phyloP scores from a whole-genome alignment of 2,113 vertebrate genomes.

The Xenus cinereus region DNA sequence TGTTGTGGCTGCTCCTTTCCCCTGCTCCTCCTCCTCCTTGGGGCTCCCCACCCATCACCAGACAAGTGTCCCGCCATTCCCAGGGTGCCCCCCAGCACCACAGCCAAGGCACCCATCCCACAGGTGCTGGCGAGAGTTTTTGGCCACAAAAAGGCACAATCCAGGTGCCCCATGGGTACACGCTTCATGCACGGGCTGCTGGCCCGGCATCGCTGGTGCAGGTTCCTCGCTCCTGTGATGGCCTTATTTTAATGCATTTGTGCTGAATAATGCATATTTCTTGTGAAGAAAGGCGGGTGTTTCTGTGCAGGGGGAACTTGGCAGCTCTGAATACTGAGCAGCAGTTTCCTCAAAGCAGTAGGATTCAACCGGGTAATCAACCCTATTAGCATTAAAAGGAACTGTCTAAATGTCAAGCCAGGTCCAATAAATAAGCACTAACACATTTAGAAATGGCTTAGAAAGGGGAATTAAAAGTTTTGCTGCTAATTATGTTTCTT shows the following conservation, averaged over 20 bases:
- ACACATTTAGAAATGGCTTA: background rate
- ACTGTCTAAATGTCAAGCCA: background rate
- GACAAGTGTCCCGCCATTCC: rapidly evolving
- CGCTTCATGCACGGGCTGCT: rapidly evolving
- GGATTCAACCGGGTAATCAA: background rate
- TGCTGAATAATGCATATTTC: background rate
- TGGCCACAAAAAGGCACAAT: background rate
- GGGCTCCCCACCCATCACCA: background rate
- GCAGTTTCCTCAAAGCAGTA: background rate
- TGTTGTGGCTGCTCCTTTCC: background rate
- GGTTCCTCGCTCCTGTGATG: background rate
- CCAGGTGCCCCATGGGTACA: rapidly evolving
- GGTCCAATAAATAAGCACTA: slow-evolving; percentile 3
- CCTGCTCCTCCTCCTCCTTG: background rate
- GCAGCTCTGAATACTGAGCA: slow-evolving; percentile 21
- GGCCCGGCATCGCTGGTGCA: background rate
- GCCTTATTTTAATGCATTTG: background rate
- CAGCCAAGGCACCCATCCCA: background rate
- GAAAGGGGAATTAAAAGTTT: slow-evolving; percentile 44
- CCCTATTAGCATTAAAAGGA: slow-evolving; percentile 17
- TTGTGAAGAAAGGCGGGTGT: background rate
- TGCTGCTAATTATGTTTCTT: slow-evolving; percentile 29
- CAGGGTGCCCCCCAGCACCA: rapidly evolving
- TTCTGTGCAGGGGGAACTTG: background rate
- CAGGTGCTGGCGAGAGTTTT: rapidly evolving